These are phyloP conservation scores for Hemitrygon akajei DNA, from an alignment of 2,797 vertebrate genomes.

Conservation along the genomic window DNA sequence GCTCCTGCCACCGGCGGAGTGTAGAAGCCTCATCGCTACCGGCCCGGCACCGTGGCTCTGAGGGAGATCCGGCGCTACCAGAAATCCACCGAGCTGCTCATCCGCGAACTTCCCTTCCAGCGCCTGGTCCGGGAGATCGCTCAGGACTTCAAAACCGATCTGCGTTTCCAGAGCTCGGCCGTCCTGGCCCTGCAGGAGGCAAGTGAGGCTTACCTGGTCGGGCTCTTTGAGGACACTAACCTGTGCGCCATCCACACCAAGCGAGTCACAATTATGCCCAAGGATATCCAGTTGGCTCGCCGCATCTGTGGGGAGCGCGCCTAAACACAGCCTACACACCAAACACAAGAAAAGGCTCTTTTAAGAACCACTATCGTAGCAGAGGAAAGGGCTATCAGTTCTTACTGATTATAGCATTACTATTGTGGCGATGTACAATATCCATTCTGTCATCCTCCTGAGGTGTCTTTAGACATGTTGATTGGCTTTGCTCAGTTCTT, in stretches of 20 bases:
- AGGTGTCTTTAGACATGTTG: too few species aligned
- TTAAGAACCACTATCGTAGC: background rate
- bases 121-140: background rate
- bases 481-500: too few species aligned
- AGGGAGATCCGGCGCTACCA: background rate
- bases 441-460: too few species aligned
- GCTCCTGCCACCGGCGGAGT: too few species aligned
- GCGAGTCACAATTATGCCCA: constrained; percentile 60
- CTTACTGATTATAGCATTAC: too few species aligned
- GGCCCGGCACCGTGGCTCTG: too few species aligned
- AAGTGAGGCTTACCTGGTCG: constrained; percentile 22
- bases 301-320: constrained; percentile 74
- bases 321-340: too few species aligned
- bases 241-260: background rate
- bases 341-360: constrained; percentile 49
- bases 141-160: background rate
- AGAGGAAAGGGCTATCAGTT: too few species aligned
- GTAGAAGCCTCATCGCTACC: too few species aligned
- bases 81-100: background rate
- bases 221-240: constrained; percentile 2
- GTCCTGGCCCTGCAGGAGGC: constrained; percentile 29
- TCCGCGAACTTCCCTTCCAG: too few species aligned
- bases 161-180: too few species aligned
- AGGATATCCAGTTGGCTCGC: constrained; percentile 74
- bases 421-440: too few species aligned